These are phyloP conservation scores for Tenrec ecaudatus DNA, from an alignment of 2,113 vertebrate species.

Conservation along the genomic window DNA sequence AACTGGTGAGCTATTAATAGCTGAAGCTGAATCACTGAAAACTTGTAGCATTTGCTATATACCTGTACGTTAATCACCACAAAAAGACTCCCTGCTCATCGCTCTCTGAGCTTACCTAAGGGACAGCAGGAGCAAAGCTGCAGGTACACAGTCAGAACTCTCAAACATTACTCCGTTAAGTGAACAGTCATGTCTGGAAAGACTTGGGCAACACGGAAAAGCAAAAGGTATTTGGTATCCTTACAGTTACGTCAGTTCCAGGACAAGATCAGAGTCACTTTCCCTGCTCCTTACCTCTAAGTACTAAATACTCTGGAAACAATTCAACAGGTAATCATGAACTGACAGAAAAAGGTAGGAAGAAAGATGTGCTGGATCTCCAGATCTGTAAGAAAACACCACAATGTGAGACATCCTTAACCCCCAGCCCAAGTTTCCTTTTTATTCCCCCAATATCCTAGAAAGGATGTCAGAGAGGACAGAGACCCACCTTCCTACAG, in stretches of 20 bases:
- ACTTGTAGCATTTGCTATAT: constrained; percentile 9
- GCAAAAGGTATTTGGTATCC: background rate
- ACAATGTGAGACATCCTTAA: background rate
- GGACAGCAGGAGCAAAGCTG: background rate
- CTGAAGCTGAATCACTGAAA: constrained; percentile 33
- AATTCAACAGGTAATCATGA: background rate
- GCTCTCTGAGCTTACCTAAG: background rate
- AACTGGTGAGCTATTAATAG: constrained; percentile 1
- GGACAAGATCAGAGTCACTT: constrained; percentile 1
- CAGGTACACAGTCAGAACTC: background rate
- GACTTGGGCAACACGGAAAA: background rate
- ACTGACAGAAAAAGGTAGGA: background rate
- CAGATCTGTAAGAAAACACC: background rate
- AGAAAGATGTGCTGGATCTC: background rate
- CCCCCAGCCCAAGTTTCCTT: background rate
- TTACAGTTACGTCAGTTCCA: background rate
- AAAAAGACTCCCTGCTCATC: background rate
- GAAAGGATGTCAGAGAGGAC: background rate
- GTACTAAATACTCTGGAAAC: background rate
- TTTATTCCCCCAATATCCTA: background rate
- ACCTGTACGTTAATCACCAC: background rate
- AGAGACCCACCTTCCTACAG: background rate
- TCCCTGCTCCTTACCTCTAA: background rate
- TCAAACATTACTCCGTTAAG: constrained; percentile 24
- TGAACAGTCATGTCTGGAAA: background rate